Evolutionary conservation across 2,113 vertebrate species (phyloP).

Genomic region (Rhea pennata): DNA sequence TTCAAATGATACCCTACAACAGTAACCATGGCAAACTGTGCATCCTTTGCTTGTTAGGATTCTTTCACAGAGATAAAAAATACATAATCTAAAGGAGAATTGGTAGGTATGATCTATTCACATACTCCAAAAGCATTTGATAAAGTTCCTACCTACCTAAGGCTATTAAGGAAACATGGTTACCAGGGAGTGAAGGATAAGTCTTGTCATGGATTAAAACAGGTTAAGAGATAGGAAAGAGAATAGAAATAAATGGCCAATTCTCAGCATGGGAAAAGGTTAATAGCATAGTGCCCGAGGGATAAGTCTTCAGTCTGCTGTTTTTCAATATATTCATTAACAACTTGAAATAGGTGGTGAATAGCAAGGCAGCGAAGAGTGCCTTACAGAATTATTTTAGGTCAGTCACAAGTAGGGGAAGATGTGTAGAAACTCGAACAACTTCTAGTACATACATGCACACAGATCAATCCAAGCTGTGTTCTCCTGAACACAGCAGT

Average conservation of each 20-base stretch:
- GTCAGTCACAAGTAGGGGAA: neutral
- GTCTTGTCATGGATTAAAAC: constrained; percentile 30
- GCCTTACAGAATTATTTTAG: neutral
- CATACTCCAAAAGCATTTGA: neutral
- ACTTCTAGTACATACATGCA: neutral
- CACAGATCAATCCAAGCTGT: neutral
- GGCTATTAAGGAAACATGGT: neutral
- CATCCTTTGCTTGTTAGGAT: neutral
- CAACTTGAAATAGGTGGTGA: neutral
- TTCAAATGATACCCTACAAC: neutral
- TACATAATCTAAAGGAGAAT: neutral
- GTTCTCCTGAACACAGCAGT: fast-evolving
- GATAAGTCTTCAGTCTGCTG: neutral
- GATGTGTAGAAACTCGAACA: neutral
- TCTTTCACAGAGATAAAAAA: neutral
- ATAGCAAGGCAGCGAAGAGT: neutral
- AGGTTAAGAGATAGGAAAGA: constrained; percentile 38
- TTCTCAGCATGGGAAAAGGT: constrained; percentile 39
- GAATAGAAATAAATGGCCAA: constrained; percentile 49
- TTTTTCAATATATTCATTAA: constrained; percentile 17
- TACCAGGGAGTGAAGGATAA: neutral
- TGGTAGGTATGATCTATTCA: neutral
- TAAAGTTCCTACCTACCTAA: neutral
- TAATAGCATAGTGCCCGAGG: constrained; percentile 39
- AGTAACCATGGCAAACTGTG: fast-evolving